Evolutionary conservation across 1,140 invertebrate genomes (phyloP), one percentile per base, ranked within the genome.

Genomic region (Anastrepha ludens): DNA sequence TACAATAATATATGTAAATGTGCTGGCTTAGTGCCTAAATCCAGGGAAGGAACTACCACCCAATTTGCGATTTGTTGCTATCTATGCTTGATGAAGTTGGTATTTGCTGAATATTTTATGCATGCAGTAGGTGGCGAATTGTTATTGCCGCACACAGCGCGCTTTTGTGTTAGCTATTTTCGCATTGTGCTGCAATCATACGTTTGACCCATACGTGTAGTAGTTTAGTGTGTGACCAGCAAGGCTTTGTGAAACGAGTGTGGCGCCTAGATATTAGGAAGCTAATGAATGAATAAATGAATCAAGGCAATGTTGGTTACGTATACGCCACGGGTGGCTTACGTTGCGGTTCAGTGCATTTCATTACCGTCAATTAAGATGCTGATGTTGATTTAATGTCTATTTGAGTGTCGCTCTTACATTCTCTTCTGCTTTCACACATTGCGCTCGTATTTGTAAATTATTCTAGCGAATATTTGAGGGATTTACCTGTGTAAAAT

Each of bases 351-450:
- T 55, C 50, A 81, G 74, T 81, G 74, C 74, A 20, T 81, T 81
- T 50, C 74, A 81, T 81, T 81, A 81, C 74, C 74, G n/a, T 81
- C 74, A 81, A 81, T 81, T 81, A 55, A 55, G 74, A 55, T 81
- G 74, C 29, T 50, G 47, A 29, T 81, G 74, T 55, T 50, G 47
- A 29, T 81, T 81, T 50, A 29, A 55, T 62, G 60, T 62, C 60
- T 62, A 17, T 62, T 62, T 62, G 50, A 11, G 50, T 55, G 6
- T 55, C 50, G 50, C 50, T 55, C 50, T 55, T 55, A 29, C 29
- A 29, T 29, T 11, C 50, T 55, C 50, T 55, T 55, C 50, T 55
- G 6, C 29, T 29, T 29, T 29, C 29, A 29, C 29, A 29, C 50
- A 55, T 55, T 55, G 50, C 2, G 3, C 6, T 29, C 29, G 0